Conservation (phyloP, 1,140 invertebrate species). For the Trichoplusia ni region DNA sequence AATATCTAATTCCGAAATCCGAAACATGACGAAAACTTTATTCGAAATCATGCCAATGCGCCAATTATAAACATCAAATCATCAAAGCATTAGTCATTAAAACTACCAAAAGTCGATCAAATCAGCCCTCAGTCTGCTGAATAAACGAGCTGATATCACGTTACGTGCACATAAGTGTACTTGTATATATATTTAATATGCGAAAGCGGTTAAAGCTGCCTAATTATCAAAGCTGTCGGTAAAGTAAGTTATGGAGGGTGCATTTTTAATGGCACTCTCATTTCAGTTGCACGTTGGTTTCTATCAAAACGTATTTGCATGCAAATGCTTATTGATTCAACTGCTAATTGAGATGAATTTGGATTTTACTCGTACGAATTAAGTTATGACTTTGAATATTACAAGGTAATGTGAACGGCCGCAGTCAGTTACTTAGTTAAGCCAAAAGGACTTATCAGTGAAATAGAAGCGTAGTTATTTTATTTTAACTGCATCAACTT, state of each 20-base stretch:
- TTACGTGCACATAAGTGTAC: background rate
- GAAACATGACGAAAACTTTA: no score
- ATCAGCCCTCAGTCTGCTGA: background rate
- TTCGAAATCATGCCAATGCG: no score
- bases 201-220: constrained; percentile 34
- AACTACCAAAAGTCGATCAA: constrained; percentile 16
- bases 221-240: constrained; percentile 42
- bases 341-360: constrained; percentile 19
- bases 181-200: constrained; percentile 25
- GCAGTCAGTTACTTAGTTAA: no score
- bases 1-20: no score
- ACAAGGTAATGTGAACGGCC: no score
- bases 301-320: constrained; percentile 36
- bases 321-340: constrained; percentile 39
- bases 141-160: constrained; percentile 8
- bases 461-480: no score
- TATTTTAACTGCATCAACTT: no score
- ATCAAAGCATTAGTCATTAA: no score
- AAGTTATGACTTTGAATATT: no score
- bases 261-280: constrained; percentile 39
- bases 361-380: background rate
- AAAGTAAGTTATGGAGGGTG: constrained; percentile 41
- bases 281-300: constrained; percentile 28
- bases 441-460: no score
- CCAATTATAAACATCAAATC: no score